Conservation (phyloP, 1,140 invertebrate genomes). For the Macrotrachela quadricornifera region DNA sequence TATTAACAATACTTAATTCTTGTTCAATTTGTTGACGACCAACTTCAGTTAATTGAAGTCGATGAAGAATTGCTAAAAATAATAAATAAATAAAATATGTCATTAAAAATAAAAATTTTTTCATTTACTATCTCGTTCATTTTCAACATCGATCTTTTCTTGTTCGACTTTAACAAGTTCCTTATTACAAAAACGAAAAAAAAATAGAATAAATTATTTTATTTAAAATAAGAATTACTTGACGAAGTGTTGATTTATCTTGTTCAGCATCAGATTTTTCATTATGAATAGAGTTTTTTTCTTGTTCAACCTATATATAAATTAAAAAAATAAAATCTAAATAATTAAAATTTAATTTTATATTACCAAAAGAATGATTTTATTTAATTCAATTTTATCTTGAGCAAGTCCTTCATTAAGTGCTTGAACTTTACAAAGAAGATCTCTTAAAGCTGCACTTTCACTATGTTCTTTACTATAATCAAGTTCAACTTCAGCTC, state of each 20-base stretch:
- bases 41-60: constrained; percentile 23
- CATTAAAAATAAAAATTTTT: neutral
- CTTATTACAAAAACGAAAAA: constrained; percentile 18
- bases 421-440: constrained; percentile 28
- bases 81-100: neutral
- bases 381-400: constrained; percentile 31
- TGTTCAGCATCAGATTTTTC: constrained; percentile 28
- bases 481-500: constrained; percentile 19
- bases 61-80: constrained; percentile 12
- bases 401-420: constrained; percentile 29
- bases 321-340: no score
- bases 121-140: constrained; percentile 12
- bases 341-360: no score
- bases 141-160: constrained; percentile 30
- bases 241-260: constrained; percentile 14
- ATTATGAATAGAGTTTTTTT: constrained; percentile 18
- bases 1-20: constrained; percentile 20
- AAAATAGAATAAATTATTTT: no score
- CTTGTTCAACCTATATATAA: constrained; percentile 21
- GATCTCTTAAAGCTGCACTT: constrained; percentile 23
- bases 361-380: constrained; percentile 16
- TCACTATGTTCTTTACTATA: constrained; percentile 25
- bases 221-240: no score
- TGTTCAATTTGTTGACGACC: constrained; percentile 24
- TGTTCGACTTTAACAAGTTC: constrained; percentile 30